These are phyloP conservation scores for Rhinoptilus africanus DNA, from an alignment of 2,113 vertebrate genomes.

Conservation along the genomic window DNA sequence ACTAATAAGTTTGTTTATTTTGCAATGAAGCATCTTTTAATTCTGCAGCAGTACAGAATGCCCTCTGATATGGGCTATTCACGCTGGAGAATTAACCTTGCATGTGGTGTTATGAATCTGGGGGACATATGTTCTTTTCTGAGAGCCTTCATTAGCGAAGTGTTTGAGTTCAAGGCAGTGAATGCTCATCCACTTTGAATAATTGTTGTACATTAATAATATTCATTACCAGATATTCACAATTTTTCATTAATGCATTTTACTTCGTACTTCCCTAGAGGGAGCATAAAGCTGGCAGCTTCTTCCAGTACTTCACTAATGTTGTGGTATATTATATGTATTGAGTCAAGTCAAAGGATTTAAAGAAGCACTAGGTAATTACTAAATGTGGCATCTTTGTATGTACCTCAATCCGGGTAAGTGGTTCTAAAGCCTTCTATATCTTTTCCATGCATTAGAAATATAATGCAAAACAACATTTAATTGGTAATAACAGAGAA, in stretches of 20 bases:
- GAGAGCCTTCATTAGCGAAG: slow-evolving; percentile 43
- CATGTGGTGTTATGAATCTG: background rate
- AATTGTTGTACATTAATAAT: slow-evolving; percentile 61
- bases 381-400: background rate
- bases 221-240: slow-evolving; percentile 26
- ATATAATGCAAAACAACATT: slow-evolving; percentile 47
- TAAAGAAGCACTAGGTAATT: slow-evolving; percentile 16
- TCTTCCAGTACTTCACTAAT: background rate
- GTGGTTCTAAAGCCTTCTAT: background rate
- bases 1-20: background rate
- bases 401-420: background rate
- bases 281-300: background rate
- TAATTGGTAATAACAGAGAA: slow-evolving; percentile 71
- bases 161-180: slow-evolving; percentile 22
- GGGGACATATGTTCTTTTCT: slow-evolving; percentile 20
- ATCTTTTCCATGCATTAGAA: slow-evolving; percentile 23
- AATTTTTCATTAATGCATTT: slow-evolving; percentile 59
- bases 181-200: slow-evolving; percentile 38
- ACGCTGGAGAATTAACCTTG: background rate
- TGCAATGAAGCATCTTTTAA: background rate
- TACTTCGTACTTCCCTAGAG: slow-evolving; percentile 50
- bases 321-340: background rate
- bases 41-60: background rate
- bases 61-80: background rate
- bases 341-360: slow-evolving; percentile 1